Evolutionary conservation across 2,113 vertebrate species (phyloP), one percentile per base, ranked within the genome.

Genomic region (Lucifuga dentata): DNA sequence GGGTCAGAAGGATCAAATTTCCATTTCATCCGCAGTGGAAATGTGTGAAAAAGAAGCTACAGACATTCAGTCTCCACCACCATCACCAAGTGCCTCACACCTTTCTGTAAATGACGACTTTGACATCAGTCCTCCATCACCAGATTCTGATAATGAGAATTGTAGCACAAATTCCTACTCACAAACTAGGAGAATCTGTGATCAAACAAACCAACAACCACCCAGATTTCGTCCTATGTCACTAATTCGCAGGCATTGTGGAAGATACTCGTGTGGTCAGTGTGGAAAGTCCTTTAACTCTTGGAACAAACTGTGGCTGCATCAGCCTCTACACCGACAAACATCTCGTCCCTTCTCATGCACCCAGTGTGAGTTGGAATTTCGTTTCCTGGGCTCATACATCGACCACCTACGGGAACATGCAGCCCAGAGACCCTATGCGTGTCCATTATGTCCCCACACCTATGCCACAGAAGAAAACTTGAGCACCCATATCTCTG

Each of bases 391-490:
- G n/a, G 60, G 53, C 5, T 76, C 64, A 5, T 88, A 81, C 53
- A 50, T 58, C 55, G 68, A 71, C 19, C 84, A 88, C 41, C 48
- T 88, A 61, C 62, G 44, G n/a, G 61, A 52, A n/a, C 86, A 88
- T 52, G 68, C 68, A 2, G 20, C 57, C 3, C 53, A 66, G 41
- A 65, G 35, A 26, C 72, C 74, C 0, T 67, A 70, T 11, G 41
- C 57, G 10, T 85, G 74, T 48, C 61, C 66, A 0, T 36, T 80
- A 35, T 77, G 76, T 41, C 68, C 59, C 13, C 13, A 57, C 33
- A 56, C 56, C 21, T 84, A 82, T 38, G 9, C 36, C 16, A 26
- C 15, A 15, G 26, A 66, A 40, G 23, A 38, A 12, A 12, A n/a
- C 7, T 20, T 79, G 3, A 63, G 55, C 12, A 32, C 59, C 39